These are phyloP conservation scores for Anhinga rufa DNA, from an alignment of 2,113 vertebrate species.

Conservation along the genomic window DNA sequence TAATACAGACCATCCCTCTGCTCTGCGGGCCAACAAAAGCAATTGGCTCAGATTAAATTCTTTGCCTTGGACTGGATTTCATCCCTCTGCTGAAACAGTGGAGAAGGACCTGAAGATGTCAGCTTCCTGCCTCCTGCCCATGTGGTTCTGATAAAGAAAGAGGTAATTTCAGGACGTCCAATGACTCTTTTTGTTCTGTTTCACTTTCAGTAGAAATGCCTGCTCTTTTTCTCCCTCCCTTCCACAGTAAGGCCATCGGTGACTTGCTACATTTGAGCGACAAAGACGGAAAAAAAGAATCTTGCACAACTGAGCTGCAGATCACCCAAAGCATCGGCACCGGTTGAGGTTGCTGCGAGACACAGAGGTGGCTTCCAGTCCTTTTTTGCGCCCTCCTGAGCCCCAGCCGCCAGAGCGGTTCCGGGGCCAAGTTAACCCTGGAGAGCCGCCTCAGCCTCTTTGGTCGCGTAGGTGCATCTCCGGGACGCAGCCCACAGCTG, in stretches of 20 bases:
- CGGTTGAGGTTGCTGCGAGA: fast-evolving
- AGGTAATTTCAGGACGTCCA: slow-evolving; percentile 55
- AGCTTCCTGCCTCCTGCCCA: slow-evolving; percentile 26
- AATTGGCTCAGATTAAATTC: slow-evolving; percentile 1
- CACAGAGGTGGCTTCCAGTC: neutral
- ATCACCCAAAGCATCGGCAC: neutral
- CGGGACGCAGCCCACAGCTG: neutral
- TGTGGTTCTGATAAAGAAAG: slow-evolving; percentile 42
- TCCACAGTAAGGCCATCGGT: neutral
- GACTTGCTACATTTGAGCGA: neutral
- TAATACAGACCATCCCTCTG: neutral
- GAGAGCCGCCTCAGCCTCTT: neutral
- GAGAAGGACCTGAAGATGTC: slow-evolving; percentile 23
- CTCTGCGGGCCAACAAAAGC: slow-evolving; percentile 20
- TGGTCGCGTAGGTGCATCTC: neutral
- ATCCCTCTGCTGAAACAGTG: neutral
- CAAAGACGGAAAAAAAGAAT: neutral
- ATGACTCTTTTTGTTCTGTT: neutral
- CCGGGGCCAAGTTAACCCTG: neutral
- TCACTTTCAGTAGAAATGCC: neutral
- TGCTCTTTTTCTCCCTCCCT: neutral
- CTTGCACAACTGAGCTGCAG: neutral
- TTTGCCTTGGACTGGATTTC: neutral
- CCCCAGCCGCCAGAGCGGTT: neutral
- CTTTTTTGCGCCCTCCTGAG: neutral